These are phyloP conservation scores for Coenonympha glycerion DNA, from an alignment of 2,888 invertebrate species.

Conservation along the genomic window DNA sequence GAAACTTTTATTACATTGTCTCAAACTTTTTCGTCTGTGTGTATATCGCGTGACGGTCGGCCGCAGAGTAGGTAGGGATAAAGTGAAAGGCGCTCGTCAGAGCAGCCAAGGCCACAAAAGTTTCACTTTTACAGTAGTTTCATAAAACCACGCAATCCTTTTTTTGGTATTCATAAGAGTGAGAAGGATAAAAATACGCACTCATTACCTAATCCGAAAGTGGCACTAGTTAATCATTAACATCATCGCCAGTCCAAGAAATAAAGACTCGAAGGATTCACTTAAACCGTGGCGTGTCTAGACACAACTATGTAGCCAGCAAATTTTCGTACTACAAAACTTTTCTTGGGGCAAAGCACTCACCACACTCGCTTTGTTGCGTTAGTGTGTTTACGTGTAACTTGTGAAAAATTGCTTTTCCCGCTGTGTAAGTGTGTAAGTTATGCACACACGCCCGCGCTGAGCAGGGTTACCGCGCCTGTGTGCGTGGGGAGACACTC, in stretches of 20 bases:
- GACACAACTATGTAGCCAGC: constrained; percentile 72
- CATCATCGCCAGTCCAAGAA: constrained; percentile 35
- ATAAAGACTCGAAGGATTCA: constrained; percentile 61
- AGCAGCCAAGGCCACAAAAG: too few species aligned
- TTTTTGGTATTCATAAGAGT: too few species aligned
- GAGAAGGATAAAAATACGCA: background rate
- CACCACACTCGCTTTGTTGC: constrained; percentile 53
- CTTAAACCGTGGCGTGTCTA: constrained; percentile 71
- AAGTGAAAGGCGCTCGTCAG: too few species aligned
- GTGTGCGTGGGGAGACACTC: constrained; percentile 46
- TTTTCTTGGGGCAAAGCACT: constrained; percentile 69
- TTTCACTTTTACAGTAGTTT: too few species aligned
- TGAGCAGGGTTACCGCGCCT: constrained; percentile 38
- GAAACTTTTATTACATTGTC: too few species aligned
- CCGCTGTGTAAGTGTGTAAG: constrained; percentile 47
- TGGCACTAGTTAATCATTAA: constrained; percentile 3
- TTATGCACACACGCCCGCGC: constrained; percentile 39
- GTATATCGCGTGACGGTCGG: too few species aligned
- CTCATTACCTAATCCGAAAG: background rate
- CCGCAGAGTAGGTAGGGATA: too few species aligned
- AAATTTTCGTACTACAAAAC: constrained; percentile 72
- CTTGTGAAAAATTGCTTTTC: constrained; percentile 71
- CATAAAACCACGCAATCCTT: too few species aligned
- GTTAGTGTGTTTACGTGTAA: constrained; percentile 56
- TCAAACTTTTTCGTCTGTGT: too few species aligned